Evolutionary conservation across 2,888 invertebrate genomes (phyloP), one percentile per base, ranked within the genome.

Genomic region (Lithophane leautieri): DNA sequence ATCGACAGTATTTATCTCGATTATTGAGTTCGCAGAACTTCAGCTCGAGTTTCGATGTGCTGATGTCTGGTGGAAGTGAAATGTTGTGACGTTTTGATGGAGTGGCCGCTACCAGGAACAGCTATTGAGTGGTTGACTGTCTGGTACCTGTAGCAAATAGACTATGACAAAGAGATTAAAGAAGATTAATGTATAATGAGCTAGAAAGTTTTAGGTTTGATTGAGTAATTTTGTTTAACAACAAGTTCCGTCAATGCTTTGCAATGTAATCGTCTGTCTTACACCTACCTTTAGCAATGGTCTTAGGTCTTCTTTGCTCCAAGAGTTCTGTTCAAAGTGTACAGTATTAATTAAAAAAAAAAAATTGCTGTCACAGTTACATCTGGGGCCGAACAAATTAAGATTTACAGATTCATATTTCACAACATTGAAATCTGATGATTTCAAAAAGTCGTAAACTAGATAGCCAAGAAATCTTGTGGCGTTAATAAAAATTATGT

Each of bases 1-100:
- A 94, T 92, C 90, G 92, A 91, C 89, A 86, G 81, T 85, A 93
- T 94, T 92, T 90, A 92, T 93, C 90, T 92, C 90, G 92, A 92
- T 94, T 92, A 91, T 81, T 42, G 78, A 87, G 78, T 91, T 90
- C 90, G 78, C 76, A 73, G 90, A 89, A 92, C 81, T 83, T 77
- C 71, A 71, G 42, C 66, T 83, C 66, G 79, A 82, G 79, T 75
- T 71, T 70, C 76, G 70, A 79, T 75, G 86, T 78, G 70, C 67
- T 74, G 78, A 88, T 79, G 75, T 65, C 63, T 65, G 67, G 70
- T 71, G 68, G 72, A 83, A 85, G 62, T 80, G 70, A 85, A 86
- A 80, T 86, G 88, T 86, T 82, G 60, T 79, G 85, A 75, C 82
- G 63, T 76, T 77, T 70, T 67, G 79, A 79, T 81, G 68, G 70